Conservation (phyloP, 2,888 invertebrate species). For the Watsonalla cultraria region DNA sequence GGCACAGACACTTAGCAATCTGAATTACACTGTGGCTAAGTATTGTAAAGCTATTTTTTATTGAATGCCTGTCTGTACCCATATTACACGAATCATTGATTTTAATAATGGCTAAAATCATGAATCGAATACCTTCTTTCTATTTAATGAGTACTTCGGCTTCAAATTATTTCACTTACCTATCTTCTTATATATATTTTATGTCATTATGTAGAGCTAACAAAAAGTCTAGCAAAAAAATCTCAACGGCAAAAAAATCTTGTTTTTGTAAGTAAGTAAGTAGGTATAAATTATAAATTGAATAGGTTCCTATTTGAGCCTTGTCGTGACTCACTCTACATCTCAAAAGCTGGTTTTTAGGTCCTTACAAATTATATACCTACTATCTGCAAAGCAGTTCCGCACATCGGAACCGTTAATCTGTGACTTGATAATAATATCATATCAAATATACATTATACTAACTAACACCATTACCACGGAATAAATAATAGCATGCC, state of each 20-base stretch:
- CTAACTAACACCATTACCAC: too few species aligned
- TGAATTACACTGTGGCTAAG: too few species aligned
- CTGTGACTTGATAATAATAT: too few species aligned
- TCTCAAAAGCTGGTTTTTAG: constrained; percentile 9
- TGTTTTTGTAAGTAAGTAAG: neutral
- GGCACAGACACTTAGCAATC: too few species aligned
- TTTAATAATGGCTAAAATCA: neutral
- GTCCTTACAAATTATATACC: constrained; percentile 6
- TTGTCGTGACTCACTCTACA: constrained; percentile 7
- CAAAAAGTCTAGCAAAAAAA: neutral
- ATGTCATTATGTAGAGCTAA: constrained; percentile 1
- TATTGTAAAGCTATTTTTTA: too few species aligned
- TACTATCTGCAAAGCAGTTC: too few species aligned
- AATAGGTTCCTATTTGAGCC: constrained; percentile 4
- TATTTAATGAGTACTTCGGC: neutral
- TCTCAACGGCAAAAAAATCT: neutral
- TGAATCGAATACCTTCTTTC: neutral
- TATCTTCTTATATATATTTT: neutral
- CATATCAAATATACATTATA: too few species aligned
- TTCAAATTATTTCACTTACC: neutral
- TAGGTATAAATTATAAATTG: constrained; percentile 3
- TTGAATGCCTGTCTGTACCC: neutral
- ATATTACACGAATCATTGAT: neutral
- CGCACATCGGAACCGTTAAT: too few species aligned
- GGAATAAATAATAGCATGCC: too few species aligned